phyloP scores from a whole-genome alignment of 1,140 invertebrate genomes.

The Prorops nasuta region DNA sequence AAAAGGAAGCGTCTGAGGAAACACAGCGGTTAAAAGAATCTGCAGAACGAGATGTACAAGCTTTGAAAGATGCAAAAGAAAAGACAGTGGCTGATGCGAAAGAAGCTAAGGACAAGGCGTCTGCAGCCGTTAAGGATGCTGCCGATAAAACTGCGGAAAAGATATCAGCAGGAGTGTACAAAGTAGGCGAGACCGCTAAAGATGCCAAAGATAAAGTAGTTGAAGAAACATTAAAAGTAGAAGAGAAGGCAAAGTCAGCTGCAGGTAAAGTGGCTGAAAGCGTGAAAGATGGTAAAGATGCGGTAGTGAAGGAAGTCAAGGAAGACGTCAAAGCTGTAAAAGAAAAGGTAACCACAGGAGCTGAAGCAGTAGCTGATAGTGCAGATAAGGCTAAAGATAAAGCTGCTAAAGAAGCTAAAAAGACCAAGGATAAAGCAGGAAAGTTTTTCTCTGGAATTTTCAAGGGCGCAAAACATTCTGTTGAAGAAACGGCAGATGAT shows the following conservation, averaged over 20 bases:
- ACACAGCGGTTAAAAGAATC: background rate
- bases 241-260: conserved; percentile 26
- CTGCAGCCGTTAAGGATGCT: background rate
- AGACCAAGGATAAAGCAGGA: conserved; percentile 31
- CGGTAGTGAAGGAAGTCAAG: conserved; percentile 15
- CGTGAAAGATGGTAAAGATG: conserved; percentile 15
- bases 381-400: conserved; percentile 10
- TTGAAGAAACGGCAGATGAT: conserved; percentile 27
- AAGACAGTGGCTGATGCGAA: background rate
- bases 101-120: conserved; percentile 1
- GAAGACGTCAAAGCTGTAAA: conserved; percentile 18
- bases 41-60: background rate
- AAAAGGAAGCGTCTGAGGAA: conserved; percentile 1
- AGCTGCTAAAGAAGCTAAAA: background rate
- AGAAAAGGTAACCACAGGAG: conserved; percentile 8
- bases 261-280: conserved; percentile 26
- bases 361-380: conserved; percentile 6
- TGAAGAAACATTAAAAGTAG: conserved; percentile 17
- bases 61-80: background rate
- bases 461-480: conserved; percentile 31
- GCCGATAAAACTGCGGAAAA: conserved; percentile 8
- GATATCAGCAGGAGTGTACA: background rate
- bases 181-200: background rate
- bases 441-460: conserved; percentile 33
- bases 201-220: conserved; percentile 11